Evolutionary conservation across 2,113 vertebrate genomes (phyloP).

Genomic region (Psilopogon haemacephalus): DNA sequence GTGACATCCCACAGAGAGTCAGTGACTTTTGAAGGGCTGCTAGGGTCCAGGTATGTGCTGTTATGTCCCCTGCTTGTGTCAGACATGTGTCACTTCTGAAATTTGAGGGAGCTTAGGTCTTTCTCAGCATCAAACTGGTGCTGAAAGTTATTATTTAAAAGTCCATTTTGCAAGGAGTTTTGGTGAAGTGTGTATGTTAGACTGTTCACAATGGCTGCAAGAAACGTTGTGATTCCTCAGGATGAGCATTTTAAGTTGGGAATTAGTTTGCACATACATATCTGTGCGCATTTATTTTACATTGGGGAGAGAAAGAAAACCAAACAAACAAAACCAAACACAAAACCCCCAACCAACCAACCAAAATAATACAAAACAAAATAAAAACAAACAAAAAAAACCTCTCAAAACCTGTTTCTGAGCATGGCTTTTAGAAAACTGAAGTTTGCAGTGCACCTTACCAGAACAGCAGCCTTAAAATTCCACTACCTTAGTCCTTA

Average conservation of each 20-base stretch:
- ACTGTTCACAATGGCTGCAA: neutral
- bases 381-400: too few relatives aligned
- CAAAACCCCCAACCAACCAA: too few relatives aligned
- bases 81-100: neutral
- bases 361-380: too few relatives aligned
- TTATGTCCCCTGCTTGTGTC: neutral
- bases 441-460: neutral
- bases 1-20: neutral
- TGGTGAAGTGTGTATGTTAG: neutral
- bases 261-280: neutral
- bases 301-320: neutral
- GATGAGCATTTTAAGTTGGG: neutral
- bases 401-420: neutral
- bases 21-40: neutral
- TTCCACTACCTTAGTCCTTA: neutral
- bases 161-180: neutral
- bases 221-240: neutral
- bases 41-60: accelerated
- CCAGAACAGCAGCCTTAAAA: neutral
- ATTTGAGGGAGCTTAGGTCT: neutral
- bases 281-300: neutral
- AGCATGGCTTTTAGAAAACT: neutral
- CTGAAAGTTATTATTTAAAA: neutral
- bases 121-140: neutral
- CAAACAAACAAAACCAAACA: too few relatives aligned